Evolutionary conservation across 2,797 vertebrate genomes (phyloP).

Genomic region (Takifugu rubripes): DNA sequence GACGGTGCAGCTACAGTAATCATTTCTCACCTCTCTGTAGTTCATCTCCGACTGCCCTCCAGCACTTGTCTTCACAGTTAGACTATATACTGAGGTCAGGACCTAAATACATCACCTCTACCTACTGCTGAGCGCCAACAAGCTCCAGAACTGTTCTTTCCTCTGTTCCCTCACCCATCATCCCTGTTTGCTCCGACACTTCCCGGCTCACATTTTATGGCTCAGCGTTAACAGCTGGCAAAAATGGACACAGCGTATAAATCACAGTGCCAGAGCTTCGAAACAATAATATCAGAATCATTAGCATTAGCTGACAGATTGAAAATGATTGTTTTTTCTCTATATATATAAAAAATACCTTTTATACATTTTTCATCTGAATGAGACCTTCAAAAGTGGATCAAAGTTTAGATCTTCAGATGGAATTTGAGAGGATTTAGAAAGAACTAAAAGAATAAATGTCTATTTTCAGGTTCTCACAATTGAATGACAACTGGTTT

Average conservation of each 20-base stretch:
- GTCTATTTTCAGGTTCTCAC: no score
- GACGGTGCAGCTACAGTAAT: conserved; percentile 42
- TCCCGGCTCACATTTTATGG: conserved; percentile 23
- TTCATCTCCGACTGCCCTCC: conserved; percentile 51
- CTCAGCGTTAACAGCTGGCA: conserved; percentile 27
- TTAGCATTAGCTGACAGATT: no score
- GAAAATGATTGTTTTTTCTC: no score
- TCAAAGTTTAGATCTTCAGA: no score
- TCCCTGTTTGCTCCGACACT: conserved; percentile 28
- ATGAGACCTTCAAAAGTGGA: no score
- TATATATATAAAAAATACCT: no score
- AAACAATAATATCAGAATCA: no score
- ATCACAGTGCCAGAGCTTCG: background rate
- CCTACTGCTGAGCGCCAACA: conserved; percentile 55
- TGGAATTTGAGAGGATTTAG: no score
- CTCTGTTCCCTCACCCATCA: conserved; percentile 5
- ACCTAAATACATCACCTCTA: conserved; percentile 54
- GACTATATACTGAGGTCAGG: conserved; percentile 56
- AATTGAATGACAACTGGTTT: no score
- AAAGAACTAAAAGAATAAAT: no score
- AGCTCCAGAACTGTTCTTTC: conserved; percentile 51
- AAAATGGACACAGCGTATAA: background rate
- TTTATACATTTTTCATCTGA: no score
- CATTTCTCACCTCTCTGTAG: conserved; percentile 38
- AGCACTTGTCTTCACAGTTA: conserved; percentile 58